These are phyloP conservation scores for Aphidius ervi DNA, from an alignment of 1,140 invertebrate species.

Conservation along the genomic window DNA sequence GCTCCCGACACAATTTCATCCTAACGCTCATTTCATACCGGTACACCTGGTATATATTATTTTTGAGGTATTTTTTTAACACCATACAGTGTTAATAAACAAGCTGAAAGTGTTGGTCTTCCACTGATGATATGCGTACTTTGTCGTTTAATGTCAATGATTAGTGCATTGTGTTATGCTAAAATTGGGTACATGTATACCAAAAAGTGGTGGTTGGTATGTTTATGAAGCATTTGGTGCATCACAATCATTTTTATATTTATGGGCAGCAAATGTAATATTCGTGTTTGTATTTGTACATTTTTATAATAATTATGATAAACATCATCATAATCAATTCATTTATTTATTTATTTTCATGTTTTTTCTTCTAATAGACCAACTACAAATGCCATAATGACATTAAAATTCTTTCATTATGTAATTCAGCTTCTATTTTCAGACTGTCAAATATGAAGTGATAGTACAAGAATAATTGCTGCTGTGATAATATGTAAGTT, in stretches of 20 bases:
- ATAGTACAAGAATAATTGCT: conserved; percentile 67
- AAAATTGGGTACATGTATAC: conserved; percentile 80
- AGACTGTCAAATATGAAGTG: conserved; percentile 64
- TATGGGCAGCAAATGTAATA: conserved; percentile 84
- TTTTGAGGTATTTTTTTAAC: conserved; percentile 83
- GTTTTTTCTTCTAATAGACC: conserved; percentile 59
- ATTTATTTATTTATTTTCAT: no score
- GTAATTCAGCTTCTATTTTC: conserved; percentile 80
- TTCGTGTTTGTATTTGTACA: conserved; percentile 75
- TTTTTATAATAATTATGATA: no score
- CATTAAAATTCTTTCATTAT: conserved; percentile 87
- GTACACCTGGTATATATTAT: no score
- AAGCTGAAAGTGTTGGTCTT: conserved; percentile 82
- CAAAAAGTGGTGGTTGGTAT: conserved; percentile 90
- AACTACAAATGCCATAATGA: conserved; percentile 87
- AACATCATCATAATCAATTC: no score
- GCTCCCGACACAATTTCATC: no score
- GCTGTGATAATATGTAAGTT: conserved; percentile 71
- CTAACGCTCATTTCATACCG: no score
- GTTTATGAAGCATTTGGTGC: conserved; percentile 90
- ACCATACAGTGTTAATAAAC: conserved; percentile 85
- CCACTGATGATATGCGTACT: conserved; percentile 83
- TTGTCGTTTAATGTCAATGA: conserved; percentile 80
- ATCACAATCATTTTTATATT: conserved; percentile 86
- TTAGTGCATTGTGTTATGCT: conserved; percentile 92